Evolutionary conservation across 1,140 invertebrate genomes (phyloP).

Genomic region (Pogonognathellus flavescens): DNA sequence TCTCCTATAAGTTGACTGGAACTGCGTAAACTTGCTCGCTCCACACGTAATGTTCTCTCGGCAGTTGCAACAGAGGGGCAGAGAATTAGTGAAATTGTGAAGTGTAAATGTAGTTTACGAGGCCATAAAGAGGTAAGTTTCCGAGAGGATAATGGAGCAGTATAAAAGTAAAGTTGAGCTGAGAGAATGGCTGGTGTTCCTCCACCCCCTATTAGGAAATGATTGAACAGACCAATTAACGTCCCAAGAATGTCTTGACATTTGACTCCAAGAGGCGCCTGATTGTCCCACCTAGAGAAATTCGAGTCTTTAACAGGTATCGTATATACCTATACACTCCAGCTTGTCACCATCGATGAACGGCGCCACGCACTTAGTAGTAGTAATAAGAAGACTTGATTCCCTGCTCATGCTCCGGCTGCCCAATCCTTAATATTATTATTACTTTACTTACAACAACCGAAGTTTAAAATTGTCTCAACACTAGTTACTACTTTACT

Average conservation of each 20-base stretch:
- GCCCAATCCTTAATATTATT: background rate
- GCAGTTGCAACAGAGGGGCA: background rate
- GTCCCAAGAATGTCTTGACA: constrained; percentile 65
- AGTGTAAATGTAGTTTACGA: constrained; percentile 65
- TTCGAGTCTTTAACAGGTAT: constrained; percentile 65
- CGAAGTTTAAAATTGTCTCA: background rate
- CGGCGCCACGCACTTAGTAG: constrained; percentile 53
- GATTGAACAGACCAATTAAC: constrained; percentile 67
- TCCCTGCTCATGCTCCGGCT: background rate
- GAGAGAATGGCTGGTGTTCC: constrained; percentile 53
- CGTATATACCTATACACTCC: constrained; percentile 40
- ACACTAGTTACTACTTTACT: too few species aligned
- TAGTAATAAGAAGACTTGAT: constrained; percentile 30
- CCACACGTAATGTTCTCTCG: background rate
- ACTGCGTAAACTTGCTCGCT: too few species aligned
- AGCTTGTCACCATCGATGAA: constrained; percentile 56
- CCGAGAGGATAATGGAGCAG: constrained; percentile 60
- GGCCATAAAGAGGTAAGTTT: constrained; percentile 64
- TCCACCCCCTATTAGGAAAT: constrained; percentile 65
- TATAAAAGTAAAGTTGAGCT: constrained; percentile 57
- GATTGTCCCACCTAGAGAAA: constrained; percentile 66
- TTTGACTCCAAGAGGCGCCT: constrained; percentile 65
- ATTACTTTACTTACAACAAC: background rate
- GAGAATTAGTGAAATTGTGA: constrained; percentile 63
- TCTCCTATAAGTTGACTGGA: too few species aligned